Percentiles rank a stretch among this genome's conserved stretches.
phyloP scores from a whole-genome alignment of 2,113 vertebrate genomes.

The Agelaius tricolor region DNA sequence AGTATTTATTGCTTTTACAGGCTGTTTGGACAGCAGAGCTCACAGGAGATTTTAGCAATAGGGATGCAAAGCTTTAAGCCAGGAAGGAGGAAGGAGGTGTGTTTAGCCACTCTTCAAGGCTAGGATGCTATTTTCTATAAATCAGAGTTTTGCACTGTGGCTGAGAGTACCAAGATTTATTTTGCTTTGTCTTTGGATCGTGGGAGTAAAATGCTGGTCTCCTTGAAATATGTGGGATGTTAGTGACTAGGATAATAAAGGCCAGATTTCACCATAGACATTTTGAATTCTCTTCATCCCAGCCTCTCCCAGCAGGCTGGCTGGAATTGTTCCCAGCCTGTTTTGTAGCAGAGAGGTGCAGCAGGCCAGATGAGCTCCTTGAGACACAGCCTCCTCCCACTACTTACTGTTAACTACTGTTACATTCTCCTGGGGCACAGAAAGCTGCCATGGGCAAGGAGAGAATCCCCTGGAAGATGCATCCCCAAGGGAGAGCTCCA shows the following conservation, averaged over 20 bases:
- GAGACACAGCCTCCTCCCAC: not conserved
- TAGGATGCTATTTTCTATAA: conserved; percentile 5
- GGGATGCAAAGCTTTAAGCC: not conserved
- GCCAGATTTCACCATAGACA: not conserved
- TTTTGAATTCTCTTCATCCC: not conserved
- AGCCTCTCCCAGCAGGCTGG: not conserved
- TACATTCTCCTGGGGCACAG: not conserved
- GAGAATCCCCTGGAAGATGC: not conserved
- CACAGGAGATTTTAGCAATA: not conserved
- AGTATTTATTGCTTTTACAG: conserved; percentile 8
- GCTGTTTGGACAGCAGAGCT: conserved; percentile 5
- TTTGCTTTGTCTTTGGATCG: not conserved
- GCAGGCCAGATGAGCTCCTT: not conserved
- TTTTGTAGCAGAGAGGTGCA: not conserved
- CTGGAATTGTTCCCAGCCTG: not conserved
- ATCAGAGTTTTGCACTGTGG: not conserved
- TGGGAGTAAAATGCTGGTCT: conserved; percentile 36
- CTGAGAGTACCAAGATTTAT: not conserved
- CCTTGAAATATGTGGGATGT: not conserved
- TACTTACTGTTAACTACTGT: not conserved
- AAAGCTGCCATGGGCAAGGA: not conserved
- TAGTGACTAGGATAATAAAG: not conserved
- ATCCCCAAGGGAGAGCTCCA: not conserved
- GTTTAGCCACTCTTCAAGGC: not conserved
- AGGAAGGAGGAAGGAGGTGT: not conserved